phyloP scores from a whole-genome alignment of 2,797 vertebrate species.

The Sebastes baramenuke region DNA sequence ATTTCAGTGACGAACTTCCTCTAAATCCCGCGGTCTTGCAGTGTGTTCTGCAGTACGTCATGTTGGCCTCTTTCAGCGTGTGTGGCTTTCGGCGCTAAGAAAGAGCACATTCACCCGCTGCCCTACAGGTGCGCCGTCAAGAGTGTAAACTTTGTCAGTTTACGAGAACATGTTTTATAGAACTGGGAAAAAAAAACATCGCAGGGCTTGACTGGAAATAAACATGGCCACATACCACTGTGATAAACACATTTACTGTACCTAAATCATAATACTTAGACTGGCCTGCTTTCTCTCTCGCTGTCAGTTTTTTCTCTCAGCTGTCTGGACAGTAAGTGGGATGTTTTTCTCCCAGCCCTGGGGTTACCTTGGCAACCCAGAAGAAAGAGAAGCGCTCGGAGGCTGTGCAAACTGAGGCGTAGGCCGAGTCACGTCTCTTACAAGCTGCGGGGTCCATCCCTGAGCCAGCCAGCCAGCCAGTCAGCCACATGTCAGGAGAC shows the following conservation, averaged over 20 bases:
- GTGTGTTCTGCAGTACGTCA: slow-evolving; percentile 16
- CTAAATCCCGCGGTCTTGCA: not conserved
- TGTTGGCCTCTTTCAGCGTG: slow-evolving; percentile 25
- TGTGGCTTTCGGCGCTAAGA: slow-evolving; percentile 54
- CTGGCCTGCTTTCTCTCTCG: slow-evolving; percentile 22
- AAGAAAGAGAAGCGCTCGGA: slow-evolving; percentile 44
- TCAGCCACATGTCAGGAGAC: slow-evolving; percentile 35
- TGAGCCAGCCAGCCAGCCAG: slow-evolving; percentile 12
- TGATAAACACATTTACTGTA: slow-evolving; percentile 48
- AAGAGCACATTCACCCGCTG: slow-evolving; percentile 46
- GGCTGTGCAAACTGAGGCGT: slow-evolving; percentile 51
- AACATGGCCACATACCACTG: slow-evolving; percentile 41
- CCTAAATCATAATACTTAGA: slow-evolving; percentile 26
- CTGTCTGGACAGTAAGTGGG: slow-evolving; percentile 59
- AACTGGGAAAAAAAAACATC: slow-evolving; percentile 57
- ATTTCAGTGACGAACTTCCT: slow-evolving; percentile 23
- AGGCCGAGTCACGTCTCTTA: slow-evolving; percentile 39
- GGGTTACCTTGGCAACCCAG: slow-evolving; percentile 70
- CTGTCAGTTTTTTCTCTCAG: slow-evolving; percentile 31
- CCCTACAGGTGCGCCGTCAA: slow-evolving; percentile 52
- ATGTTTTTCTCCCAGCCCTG: slow-evolving; percentile 57
- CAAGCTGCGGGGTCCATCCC: slow-evolving; percentile 32
- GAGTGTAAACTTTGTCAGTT: slow-evolving; percentile 38
- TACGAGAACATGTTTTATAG: slow-evolving; percentile 61
- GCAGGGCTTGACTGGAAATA: slow-evolving; percentile 48